Percentiles rank a stretch among this genome's conserved stretches.
Evolutionary conservation across 2,888 invertebrate species (phyloP).

Genomic region (Alloscopus bannaensis): DNA sequence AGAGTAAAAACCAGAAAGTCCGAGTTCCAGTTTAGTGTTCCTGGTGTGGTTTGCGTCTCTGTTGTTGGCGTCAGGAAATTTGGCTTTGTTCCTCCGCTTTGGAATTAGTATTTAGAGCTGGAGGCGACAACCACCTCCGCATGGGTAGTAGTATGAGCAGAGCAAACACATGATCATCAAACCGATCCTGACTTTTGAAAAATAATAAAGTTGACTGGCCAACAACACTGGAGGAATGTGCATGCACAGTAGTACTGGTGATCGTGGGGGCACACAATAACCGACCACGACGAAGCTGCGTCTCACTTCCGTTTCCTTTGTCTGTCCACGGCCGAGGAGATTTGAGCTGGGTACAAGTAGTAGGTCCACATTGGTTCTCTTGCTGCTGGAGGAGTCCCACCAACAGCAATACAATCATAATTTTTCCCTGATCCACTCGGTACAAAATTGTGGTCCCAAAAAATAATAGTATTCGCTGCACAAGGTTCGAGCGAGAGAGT

Average conservation of each 20-base stretch:
- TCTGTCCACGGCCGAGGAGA: neutral
- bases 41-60: neutral
- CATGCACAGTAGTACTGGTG: no score
- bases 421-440: constrained; percentile 26
- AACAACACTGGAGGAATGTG: constrained; percentile 4
- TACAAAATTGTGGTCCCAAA: neutral
- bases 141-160: neutral
- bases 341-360: neutral
- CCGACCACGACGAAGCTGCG: no score
- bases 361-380: neutral
- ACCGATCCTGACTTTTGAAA: constrained; percentile 31
- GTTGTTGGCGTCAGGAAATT: constrained; percentile 46
- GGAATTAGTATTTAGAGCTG: constrained; percentile 32
- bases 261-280: no score
- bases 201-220: constrained; percentile 8
- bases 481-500: neutral
- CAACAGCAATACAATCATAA: constrained; percentile 44
- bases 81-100: constrained; percentile 1
- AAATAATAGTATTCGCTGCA: neutral
- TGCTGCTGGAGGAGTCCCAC: constrained; percentile 3
- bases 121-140: neutral
- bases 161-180: constrained; percentile 16
- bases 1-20: constrained; percentile 9
- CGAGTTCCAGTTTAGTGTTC: neutral
- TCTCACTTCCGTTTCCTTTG: constrained; percentile 40